Conservation (phyloP, 2,888 invertebrate genomes). For the Pimpla rufipes region DNA sequence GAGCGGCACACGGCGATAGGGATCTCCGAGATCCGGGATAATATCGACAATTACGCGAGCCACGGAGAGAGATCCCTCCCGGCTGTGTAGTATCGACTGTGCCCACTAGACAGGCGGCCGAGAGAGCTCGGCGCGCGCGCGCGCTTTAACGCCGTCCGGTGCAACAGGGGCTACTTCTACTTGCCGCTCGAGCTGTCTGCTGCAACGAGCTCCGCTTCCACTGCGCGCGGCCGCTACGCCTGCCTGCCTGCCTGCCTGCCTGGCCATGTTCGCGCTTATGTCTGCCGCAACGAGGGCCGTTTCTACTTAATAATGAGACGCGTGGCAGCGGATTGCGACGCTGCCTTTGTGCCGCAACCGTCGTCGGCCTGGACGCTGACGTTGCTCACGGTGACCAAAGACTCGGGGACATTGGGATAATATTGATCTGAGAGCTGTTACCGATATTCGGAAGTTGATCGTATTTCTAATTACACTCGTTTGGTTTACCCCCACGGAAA, state of each 20-base stretch:
- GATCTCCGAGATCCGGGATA: slow-evolving; percentile 70
- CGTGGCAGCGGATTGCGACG: not conserved
- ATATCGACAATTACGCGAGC: slow-evolving; percentile 69
- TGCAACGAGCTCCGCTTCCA: slow-evolving; percentile 30
- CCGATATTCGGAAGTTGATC: not conserved
- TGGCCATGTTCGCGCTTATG: not conserved
- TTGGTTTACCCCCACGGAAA: too few relatives aligned
- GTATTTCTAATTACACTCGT: too few relatives aligned
- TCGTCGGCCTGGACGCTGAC: not conserved
- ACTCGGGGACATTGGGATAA: not conserved
- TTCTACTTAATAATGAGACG: slow-evolving; percentile 6
- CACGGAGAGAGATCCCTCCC: slow-evolving; percentile 49
- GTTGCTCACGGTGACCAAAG: not conserved
- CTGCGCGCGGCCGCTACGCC: not conserved
- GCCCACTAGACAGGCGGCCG: slow-evolving; percentile 31
- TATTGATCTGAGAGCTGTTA: not conserved
- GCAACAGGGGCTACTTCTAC: slow-evolving; percentile 59
- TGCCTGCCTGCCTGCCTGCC: not conserved
- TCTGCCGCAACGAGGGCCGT: not conserved
- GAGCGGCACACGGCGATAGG: slow-evolving; percentile 52
- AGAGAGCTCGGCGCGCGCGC: slow-evolving; percentile 3
- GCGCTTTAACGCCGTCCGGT: slow-evolving; percentile 18
- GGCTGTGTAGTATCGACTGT: slow-evolving; percentile 12
- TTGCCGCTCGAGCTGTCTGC: slow-evolving; percentile 39
- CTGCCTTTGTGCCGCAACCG: slow-evolving; percentile 19